Conservation (phyloP, 2,888 invertebrate species). For the Timandra comae region DNA sequence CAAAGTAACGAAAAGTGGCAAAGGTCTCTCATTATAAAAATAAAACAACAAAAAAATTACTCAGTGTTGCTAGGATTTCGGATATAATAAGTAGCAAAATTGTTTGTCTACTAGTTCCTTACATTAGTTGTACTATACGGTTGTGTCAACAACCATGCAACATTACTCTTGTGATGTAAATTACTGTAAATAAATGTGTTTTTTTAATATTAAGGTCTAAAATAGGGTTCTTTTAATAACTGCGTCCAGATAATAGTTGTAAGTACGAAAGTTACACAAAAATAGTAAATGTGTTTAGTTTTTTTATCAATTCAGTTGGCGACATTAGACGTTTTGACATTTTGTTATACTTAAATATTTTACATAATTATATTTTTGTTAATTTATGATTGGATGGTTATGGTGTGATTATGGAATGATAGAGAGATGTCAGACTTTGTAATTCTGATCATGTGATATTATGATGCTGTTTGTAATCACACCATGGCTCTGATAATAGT, state of each 20-base stretch:
- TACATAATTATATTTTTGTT: slow-evolving; percentile 50
- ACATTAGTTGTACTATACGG: slow-evolving; percentile 33
- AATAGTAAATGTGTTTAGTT: slow-evolving; percentile 22
- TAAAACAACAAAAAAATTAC: no score
- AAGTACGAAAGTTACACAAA: slow-evolving; percentile 52
- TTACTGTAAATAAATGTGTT: slow-evolving; percentile 66
- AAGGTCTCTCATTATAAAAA: no score
- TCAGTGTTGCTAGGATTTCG: background rate
- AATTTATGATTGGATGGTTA: slow-evolving; percentile 56
- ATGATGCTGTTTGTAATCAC: slow-evolving; percentile 43
- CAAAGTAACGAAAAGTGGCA: no score
- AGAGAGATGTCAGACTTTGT: slow-evolving; percentile 28
- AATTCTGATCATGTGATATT: slow-evolving; percentile 25
- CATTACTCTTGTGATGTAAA: slow-evolving; percentile 69
- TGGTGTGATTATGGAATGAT: slow-evolving; percentile 51
- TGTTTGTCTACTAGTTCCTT: slow-evolving; percentile 42
- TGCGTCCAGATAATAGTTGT: slow-evolving; percentile 47
- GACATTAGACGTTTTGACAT: slow-evolving; percentile 51
- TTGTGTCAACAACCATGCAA: slow-evolving; percentile 47
- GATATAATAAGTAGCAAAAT: background rate
- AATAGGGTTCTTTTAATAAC: slow-evolving; percentile 33
- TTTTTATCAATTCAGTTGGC: slow-evolving; percentile 33
- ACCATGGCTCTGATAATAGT: slow-evolving; percentile 60
- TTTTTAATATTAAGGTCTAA: slow-evolving; percentile 52
- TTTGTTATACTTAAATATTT: slow-evolving; percentile 47